phyloP scores from a whole-genome alignment of 1,140 invertebrate species.

The Pemphigus obesinymphae region DNA sequence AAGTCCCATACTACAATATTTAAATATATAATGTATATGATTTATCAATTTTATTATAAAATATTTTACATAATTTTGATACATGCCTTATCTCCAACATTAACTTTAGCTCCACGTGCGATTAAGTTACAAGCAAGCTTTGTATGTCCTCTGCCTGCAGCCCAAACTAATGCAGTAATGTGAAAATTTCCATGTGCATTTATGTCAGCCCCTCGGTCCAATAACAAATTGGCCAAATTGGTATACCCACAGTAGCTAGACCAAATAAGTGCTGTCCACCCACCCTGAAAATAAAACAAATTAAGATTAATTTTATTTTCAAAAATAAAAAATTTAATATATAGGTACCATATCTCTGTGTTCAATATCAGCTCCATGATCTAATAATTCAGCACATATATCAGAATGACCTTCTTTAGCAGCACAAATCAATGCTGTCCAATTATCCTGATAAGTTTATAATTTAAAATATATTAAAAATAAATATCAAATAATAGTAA shows the following conservation, averaged over 20 bases:
- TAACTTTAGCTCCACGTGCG: conserved; percentile 80
- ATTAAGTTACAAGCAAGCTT: conserved; percentile 80
- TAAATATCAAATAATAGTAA: no score
- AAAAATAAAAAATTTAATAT: background rate
- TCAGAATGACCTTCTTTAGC: conserved; percentile 83
- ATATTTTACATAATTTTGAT: background rate
- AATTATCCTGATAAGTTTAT: conserved; percentile 67
- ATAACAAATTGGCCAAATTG: conserved; percentile 71
- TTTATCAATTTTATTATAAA: background rate
- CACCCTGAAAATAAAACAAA: conserved; percentile 61
- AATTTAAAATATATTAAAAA: background rate
- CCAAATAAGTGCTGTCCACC: conserved; percentile 97
- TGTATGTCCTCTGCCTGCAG: conserved; percentile 81
- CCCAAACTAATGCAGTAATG: conserved; percentile 89
- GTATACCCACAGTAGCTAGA: conserved; percentile 87
- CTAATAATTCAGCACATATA: conserved; percentile 75
- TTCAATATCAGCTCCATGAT: conserved; percentile 81
- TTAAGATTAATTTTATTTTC: background rate
- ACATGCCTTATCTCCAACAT: conserved; percentile 79
- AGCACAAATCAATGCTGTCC: conserved; percentile 86
- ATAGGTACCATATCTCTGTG: conserved; percentile 84
- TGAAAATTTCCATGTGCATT: conserved; percentile 96
- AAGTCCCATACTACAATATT: conserved; percentile 78
- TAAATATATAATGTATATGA: conserved; percentile 10
- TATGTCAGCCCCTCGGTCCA: conserved; percentile 84